These are phyloP conservation scores for Coleophora flavipennella DNA, from an alignment of 2,888 invertebrate species.

Conservation along the genomic window DNA sequence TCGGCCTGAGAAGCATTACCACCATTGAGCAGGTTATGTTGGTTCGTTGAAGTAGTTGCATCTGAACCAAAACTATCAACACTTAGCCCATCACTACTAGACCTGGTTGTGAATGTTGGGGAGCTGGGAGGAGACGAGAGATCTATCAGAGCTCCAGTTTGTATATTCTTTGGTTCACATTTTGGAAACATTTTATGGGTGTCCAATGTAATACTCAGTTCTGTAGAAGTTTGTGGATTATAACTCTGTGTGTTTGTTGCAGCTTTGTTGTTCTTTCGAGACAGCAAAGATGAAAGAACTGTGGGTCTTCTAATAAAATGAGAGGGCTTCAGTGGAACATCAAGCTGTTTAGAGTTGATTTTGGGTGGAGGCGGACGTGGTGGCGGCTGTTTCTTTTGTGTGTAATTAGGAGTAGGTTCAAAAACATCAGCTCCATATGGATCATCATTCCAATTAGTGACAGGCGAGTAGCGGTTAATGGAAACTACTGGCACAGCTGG, in stretches of 20 bases:
- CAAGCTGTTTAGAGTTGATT: conserved; percentile 47
- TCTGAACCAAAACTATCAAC: conserved; percentile 84
- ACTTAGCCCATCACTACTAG: conserved; percentile 82
- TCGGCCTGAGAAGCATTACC: conserved; percentile 81
- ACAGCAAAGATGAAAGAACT: conserved; percentile 51
- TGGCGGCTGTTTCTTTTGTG: conserved; percentile 79
- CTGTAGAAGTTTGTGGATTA: conserved; percentile 27
- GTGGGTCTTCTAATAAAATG: conserved; percentile 67
- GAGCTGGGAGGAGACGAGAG: conserved; percentile 82
- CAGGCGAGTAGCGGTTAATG: conserved; percentile 64
- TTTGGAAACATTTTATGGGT: conserved; percentile 55
- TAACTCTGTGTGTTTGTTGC: conserved; percentile 13
- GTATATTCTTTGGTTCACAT: conserved; percentile 58
- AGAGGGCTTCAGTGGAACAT: conserved; percentile 61
- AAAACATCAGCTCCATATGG: conserved; percentile 65
- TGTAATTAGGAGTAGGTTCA: conserved; percentile 50
- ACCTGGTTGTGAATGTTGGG: conserved; percentile 81
- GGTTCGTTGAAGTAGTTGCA: conserved; percentile 72
- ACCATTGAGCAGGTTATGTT: conserved; percentile 68
- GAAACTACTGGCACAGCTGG: conserved; percentile 61
- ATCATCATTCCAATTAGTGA: conserved; percentile 69
- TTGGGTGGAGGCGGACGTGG: conserved; percentile 82
- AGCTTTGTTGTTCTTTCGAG: conserved; percentile 47
- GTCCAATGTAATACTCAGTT: conserved; percentile 43
- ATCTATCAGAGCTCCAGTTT: conserved; percentile 77